These are phyloP conservation scores for Ascaphus truei DNA, from an alignment of 2,113 vertebrate genomes.

Conservation along the genomic window DNA sequence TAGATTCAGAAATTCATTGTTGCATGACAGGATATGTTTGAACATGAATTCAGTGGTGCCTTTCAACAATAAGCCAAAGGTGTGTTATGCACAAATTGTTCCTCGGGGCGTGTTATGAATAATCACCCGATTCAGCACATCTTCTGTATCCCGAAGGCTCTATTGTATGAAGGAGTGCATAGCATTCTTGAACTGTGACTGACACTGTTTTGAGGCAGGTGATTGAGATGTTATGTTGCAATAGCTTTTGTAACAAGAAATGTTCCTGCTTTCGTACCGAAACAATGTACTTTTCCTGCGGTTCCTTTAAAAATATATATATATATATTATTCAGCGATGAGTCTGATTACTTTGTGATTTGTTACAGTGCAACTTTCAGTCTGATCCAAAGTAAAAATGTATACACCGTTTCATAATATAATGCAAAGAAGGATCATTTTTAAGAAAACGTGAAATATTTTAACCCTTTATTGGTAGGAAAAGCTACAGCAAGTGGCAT, in stretches of 20 bases:
- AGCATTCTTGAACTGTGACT: conserved; percentile 19
- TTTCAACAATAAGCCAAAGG: conserved; percentile 49
- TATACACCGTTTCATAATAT: too few species aligned
- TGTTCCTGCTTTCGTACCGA: too few species aligned
- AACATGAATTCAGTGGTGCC: conserved; percentile 54
- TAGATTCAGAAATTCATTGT: conserved; percentile 44
- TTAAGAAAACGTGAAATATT: too few species aligned
- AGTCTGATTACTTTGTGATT: too few species aligned
- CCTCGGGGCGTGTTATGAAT: conserved; percentile 19
- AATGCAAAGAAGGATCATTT: too few species aligned
- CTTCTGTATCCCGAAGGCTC: conserved; percentile 20
- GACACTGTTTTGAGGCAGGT: conserved; percentile 34
- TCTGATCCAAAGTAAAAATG: too few species aligned
- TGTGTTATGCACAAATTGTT: conserved; percentile 46
- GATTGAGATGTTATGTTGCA: conserved; percentile 10
- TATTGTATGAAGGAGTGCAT: conserved; percentile 5
- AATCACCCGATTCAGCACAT: conserved; percentile 16
- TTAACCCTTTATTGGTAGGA: too few species aligned
- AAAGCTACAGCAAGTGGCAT: too few species aligned
- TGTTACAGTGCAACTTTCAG: too few species aligned
- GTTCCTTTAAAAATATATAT: too few species aligned
- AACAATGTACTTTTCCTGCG: too few species aligned
- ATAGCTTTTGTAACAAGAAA: conserved; percentile 27
- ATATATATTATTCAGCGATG: too few species aligned
- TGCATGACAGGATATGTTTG: conserved; percentile 50